Conservation (phyloP, 2,797 vertebrate species). For the Rhinoraja longicauda region DNA sequence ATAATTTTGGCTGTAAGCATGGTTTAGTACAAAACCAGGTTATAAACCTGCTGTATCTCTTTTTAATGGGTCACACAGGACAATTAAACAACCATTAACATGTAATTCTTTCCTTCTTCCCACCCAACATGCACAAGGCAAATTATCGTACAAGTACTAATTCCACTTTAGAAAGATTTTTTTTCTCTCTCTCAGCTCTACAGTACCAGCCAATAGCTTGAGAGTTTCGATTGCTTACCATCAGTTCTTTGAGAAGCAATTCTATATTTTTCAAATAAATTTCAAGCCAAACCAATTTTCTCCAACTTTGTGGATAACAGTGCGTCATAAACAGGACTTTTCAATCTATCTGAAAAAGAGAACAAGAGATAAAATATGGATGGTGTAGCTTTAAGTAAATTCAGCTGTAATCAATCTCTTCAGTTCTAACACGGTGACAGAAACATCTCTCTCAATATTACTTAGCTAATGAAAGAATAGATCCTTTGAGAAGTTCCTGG, state of each 20-base stretch:
- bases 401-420: slow-evolving; percentile 59
- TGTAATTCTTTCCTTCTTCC: slow-evolving; percentile 34
- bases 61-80: slow-evolving; percentile 39
- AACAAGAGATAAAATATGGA: slow-evolving; percentile 20
- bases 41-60: slow-evolving; percentile 39
- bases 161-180: neutral
- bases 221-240: neutral
- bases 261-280: neutral
- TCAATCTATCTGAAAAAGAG: neutral
- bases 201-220: neutral
- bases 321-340: no score
- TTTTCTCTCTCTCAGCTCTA: neutral
- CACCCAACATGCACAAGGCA: slow-evolving; percentile 34
- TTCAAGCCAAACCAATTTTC: neutral
- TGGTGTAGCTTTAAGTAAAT: slow-evolving; percentile 47
- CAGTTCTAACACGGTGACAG: slow-evolving; percentile 57
- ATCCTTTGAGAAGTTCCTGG: slow-evolving; percentile 68
- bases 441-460: slow-evolving; percentile 81
- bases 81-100: slow-evolving; percentile 39
- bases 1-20: slow-evolving; percentile 37
- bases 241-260: neutral
- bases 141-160: slow-evolving; percentile 15
- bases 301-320: neutral
- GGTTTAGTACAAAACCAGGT: slow-evolving; percentile 39
- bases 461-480: slow-evolving; percentile 74